phyloP scores from a whole-genome alignment of 2,797 vertebrate genomes.

The Lophotriccus pileatus region DNA sequence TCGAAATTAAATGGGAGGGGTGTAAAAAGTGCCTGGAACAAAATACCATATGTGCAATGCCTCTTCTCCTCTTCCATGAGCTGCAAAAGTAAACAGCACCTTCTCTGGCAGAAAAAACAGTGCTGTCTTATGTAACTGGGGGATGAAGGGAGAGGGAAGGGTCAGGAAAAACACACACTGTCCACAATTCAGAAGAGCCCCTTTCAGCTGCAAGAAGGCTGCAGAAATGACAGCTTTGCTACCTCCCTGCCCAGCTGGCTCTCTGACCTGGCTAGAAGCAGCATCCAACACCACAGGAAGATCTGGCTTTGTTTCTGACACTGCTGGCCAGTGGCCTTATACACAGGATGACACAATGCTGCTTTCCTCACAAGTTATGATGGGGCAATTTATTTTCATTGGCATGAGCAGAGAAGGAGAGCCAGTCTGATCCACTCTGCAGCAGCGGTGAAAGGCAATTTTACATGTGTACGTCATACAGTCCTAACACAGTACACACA shows the following conservation, averaged over 20 bases:
- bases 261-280: background rate
- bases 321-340: background rate
- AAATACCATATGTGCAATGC: background rate
- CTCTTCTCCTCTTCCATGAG: background rate
- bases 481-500: background rate
- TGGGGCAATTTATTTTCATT: background rate
- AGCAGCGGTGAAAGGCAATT: background rate
- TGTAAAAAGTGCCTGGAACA: background rate
- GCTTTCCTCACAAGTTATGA: background rate
- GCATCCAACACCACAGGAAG: background rate
- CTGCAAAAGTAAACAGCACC: constrained; percentile 19
- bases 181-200: background rate
- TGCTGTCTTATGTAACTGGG: background rate
- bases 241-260: constrained; percentile 2
- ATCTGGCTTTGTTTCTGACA: background rate
- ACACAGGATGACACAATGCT: background rate
- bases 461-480: background rate
- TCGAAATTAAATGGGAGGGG: background rate
- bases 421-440: background rate
- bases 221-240: background rate
- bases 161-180: background rate
- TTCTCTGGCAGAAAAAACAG: background rate
- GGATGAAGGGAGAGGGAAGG: background rate
- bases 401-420: background rate
- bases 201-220: background rate